These are phyloP conservation scores for Spodoptera litura DNA, from an alignment of 1,140 invertebrate genomes.

Conservation along the genomic window DNA sequence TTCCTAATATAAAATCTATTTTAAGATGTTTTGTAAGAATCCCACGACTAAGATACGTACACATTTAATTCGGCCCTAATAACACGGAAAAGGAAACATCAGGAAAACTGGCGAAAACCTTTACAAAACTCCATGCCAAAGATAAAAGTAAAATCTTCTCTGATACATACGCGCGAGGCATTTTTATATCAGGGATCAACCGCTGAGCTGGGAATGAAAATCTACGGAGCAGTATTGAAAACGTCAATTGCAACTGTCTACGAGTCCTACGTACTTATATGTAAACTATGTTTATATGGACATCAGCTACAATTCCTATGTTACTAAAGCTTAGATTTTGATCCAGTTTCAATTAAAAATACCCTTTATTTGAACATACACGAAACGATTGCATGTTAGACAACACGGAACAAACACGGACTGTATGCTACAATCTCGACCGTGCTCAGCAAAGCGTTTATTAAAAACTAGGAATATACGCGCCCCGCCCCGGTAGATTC, in stretches of 20 bases:
- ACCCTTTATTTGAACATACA: not conserved
- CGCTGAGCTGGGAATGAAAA: constrained; percentile 34
- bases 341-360: constrained; percentile 14
- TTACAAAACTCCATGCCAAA: not conserved
- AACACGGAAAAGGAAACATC: constrained; percentile 2
- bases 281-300: constrained; percentile 3
- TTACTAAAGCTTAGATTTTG: not conserved
- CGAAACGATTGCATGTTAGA: not conserved
- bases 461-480: not conserved
- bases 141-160: constrained; percentile 25
- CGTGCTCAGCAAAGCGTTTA: not conserved
- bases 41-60: not conserved
- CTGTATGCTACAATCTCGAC: not conserved
- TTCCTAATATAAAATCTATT: too few species aligned
- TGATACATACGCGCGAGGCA: constrained; percentile 20
- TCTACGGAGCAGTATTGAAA: constrained; percentile 42
- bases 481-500: not conserved
- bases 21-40: too few species aligned
- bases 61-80: not conserved
- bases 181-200: constrained; percentile 34
- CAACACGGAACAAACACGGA: not conserved
- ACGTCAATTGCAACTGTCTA: constrained; percentile 46
- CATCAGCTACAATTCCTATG: not conserved
- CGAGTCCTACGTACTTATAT: constrained; percentile 14
- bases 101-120: constrained; percentile 4